Percentiles rank a stretch among this genome's conserved stretches.
Conservation (phyloP, 2,113 vertebrate genomes). For the Spea bombifrons region DNA sequence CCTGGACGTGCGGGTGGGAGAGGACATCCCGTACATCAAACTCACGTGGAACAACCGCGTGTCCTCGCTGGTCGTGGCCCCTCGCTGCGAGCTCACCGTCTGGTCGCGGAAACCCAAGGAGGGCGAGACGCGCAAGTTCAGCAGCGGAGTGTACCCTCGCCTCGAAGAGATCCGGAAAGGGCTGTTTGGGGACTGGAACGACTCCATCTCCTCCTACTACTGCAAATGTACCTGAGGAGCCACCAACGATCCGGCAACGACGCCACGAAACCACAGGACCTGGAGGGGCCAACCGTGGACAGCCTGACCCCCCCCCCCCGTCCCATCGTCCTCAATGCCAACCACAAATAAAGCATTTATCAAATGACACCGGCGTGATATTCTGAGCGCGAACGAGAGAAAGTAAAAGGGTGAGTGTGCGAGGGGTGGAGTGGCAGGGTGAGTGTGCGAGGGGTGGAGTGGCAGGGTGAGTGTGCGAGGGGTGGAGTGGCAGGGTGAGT, state of each 20-base stretch:
- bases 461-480: background rate
- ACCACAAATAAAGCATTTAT: too few species aligned
- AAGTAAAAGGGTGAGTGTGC: too few species aligned
- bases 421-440: background rate
- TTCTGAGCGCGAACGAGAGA: too few species aligned
- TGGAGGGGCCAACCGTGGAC: too few species aligned
- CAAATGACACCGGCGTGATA: too few species aligned
- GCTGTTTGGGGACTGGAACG: constrained; percentile 60
- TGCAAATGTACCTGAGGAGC: constrained; percentile 60
- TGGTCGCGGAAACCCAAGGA: constrained; percentile 61
- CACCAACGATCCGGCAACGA: too few species aligned
- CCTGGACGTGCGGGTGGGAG: constrained; percentile 28
- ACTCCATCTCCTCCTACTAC: constrained; percentile 64
- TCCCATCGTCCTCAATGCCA: too few species aligned
- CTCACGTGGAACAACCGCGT: constrained; percentile 7
- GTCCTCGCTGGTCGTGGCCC: constrained; percentile 71
- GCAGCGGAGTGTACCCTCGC: constrained; percentile 31
- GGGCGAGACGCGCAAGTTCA: constrained; percentile 53
- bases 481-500: too few species aligned
- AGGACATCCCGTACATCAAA: constrained; percentile 65
- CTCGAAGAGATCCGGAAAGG: constrained; percentile 64
- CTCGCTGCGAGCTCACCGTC: constrained; percentile 58
- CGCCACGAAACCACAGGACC: too few species aligned
- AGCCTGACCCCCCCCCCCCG: too few species aligned
- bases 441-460: background rate